Evolutionary conservation across 2,113 vertebrate species (phyloP).

Genomic region (Erythrocercus mccallii): DNA sequence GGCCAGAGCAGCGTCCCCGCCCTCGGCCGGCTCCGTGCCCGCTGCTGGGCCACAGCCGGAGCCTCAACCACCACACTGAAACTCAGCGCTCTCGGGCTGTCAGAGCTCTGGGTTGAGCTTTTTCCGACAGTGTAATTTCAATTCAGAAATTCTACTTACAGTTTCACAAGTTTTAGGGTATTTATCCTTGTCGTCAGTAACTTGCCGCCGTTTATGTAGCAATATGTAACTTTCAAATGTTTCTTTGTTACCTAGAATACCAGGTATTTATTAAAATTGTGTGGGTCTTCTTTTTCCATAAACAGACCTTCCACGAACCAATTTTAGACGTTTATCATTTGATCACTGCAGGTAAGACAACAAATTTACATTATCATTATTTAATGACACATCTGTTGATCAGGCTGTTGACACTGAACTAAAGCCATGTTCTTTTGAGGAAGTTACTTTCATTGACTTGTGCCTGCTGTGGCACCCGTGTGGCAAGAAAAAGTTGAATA

Average conservation of each 20-base stretch:
- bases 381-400: fast-evolving
- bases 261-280: neutral
- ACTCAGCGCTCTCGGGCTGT: neutral
- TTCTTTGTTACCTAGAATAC: neutral
- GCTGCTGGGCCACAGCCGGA: fast-evolving
- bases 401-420: neutral
- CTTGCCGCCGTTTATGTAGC: fast-evolving
- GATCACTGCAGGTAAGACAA: constrained; percentile 92
- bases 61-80: fast-evolving
- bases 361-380: neutral
- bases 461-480: neutral
- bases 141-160: neutral
- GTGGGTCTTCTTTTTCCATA: neutral
- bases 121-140: fast-evolving
- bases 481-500: neutral
- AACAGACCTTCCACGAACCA: constrained; percentile 85
- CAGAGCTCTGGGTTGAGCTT: fast-evolving
- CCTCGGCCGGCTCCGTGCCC: fast-evolving
- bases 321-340: constrained; percentile 91
- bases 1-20: fast-evolving
- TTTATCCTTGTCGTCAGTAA: neutral
- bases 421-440: neutral
- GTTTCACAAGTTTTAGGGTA: neutral
- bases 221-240: neutral
- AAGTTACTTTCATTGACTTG: neutral